These are phyloP conservation scores for Pithys albifrons DNA, from an alignment of 2,113 vertebrate species.

Conservation along the genomic window DNA sequence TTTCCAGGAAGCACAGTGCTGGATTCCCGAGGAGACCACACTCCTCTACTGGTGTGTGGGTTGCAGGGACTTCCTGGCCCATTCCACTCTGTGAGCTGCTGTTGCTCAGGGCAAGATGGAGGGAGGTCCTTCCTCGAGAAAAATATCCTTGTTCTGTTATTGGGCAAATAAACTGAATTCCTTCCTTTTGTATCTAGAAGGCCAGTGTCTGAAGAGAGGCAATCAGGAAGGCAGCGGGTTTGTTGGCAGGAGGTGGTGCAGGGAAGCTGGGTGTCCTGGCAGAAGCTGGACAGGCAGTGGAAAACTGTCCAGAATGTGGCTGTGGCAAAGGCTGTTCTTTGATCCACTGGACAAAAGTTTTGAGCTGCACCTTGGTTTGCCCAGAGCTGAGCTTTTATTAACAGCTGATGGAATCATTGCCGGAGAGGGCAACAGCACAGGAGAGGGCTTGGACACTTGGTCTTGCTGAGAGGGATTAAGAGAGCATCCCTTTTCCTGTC, in stretches of 20 bases:
- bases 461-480: not conserved
- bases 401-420: not conserved
- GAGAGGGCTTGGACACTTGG: not conserved
- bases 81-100: not conserved
- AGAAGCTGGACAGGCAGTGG: not conserved
- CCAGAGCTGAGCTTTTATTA: not conserved
- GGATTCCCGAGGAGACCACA: not conserved
- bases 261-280: not conserved
- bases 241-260: not conserved
- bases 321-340: not conserved
- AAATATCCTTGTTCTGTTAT: not conserved
- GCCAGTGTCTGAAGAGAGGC: accelerated
- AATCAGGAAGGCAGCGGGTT: accelerated
- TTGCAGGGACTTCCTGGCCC: not conserved
- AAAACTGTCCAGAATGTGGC: not conserved
- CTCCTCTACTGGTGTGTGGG: not conserved
- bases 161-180: not conserved
- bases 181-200: not conserved
- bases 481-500: not conserved
- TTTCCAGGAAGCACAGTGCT: not conserved
- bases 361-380: not conserved
- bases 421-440: accelerated
- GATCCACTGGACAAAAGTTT: not conserved
- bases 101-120: not conserved
- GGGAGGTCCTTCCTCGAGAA: not conserved